Evolutionary conservation across 2,888 invertebrate species (phyloP), one percentile per base, ranked within the genome.

Genomic region (Eurytoma californica): DNA sequence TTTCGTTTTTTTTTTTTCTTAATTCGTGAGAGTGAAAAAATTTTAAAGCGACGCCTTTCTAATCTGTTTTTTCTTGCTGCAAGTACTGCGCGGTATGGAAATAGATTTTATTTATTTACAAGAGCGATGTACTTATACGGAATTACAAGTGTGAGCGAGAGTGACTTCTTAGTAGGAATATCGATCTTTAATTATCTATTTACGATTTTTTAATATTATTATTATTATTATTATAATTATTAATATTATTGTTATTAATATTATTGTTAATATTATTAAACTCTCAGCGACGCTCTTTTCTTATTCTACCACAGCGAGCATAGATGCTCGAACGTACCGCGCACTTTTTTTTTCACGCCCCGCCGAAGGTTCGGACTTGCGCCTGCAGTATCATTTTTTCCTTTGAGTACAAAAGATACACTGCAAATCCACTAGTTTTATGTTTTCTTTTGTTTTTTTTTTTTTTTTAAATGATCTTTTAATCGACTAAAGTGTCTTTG

Each of bases 101-200:
- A 82, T 80, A 77, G 63, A 82, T 77, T 77, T 82, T 77, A 77
- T 80, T 39, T 82, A 82, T 81, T 80, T 81, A 82, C 80, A 82
- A 79, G 72, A 77, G 72, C 77, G 66, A 78, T 80, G 60, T 66
- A 68, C 72, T 68, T 72, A 61, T 77, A 75, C 79, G 72, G 73
- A 78, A 68, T 70, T 81, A 77, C 61, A 74, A 74, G 65, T 80
- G 51, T 47, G 24, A 28, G 70, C 65, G 49, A 53, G 49, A 13
- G 72, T 63, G 51, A 73, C 55, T 12, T 58, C 20, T 72, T 72
- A 58, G 16, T 57, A 70, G 65, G 66, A 72, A 78, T 72, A 72
- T 72, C 49, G 14, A 49, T 39, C 61, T 39, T 39, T 39, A 39
- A 39, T 39, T 39, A 39, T 39, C 9, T 39, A 39, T 9, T 39